These are phyloP conservation scores for Jordanella pulchra DNA, from an alignment of 2,797 vertebrate genomes.

Conservation along the genomic window DNA sequence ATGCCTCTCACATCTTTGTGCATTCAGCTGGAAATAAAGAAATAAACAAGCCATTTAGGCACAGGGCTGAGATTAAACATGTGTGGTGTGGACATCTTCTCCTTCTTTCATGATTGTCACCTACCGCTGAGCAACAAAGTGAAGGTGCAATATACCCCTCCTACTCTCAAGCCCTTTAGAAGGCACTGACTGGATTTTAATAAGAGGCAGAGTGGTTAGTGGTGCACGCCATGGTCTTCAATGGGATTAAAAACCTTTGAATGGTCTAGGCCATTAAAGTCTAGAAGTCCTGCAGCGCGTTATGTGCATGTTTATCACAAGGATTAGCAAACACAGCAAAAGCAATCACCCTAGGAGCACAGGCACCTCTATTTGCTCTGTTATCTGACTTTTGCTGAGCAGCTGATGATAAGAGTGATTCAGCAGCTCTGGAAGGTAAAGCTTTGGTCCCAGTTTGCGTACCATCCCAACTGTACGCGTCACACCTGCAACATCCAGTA, in stretches of 20 bases:
- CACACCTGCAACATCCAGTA: conserved; percentile 48
- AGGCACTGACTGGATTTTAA: conserved; percentile 75
- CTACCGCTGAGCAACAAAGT: conserved; percentile 51
- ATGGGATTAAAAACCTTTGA: conserved; percentile 81
- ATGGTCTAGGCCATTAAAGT: conserved; percentile 80
- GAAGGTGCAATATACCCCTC: conserved; percentile 55
- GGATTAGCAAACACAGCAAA: conserved; percentile 73
- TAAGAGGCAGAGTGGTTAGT: conserved; percentile 72
- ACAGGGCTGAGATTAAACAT: conserved; percentile 15
- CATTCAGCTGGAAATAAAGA: conserved; percentile 28
- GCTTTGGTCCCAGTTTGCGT: conserved; percentile 48
- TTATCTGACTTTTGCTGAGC: conserved; percentile 68
- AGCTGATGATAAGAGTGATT: conserved; percentile 65
- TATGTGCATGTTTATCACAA: conserved; percentile 78
- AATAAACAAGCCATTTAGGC: conserved; percentile 29
- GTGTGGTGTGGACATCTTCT: conserved; percentile 23
- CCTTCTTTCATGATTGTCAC: conserved; percentile 33
- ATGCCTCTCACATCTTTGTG: conserved; percentile 9
- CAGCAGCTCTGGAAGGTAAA: conserved; percentile 46
- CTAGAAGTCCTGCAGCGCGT: conserved; percentile 64
- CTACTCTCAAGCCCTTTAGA: conserved; percentile 61
- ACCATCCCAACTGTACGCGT: conserved; percentile 37
- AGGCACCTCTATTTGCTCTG: conserved; percentile 53
- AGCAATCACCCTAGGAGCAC: conserved; percentile 55
- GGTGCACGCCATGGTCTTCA: conserved; percentile 66